Evolutionary conservation across 2,113 vertebrate species (phyloP).

Genomic region (Catharus fuscescens): DNA sequence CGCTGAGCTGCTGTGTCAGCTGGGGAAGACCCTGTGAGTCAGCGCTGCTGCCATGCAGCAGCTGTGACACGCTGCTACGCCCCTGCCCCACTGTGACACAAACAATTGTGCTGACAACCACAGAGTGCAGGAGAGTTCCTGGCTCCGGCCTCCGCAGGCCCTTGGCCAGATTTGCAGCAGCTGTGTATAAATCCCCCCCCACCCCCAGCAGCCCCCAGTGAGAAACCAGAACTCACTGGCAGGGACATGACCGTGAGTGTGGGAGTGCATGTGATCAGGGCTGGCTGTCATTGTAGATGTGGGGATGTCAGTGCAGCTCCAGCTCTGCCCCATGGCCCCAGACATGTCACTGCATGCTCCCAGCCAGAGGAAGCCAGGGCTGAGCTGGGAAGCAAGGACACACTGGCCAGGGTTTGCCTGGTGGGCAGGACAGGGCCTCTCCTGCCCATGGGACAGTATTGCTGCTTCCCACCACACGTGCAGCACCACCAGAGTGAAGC

Average conservation of each 20-base stretch:
- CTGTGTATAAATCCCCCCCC: neutral
- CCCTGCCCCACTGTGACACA: neutral
- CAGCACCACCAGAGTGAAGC: neutral
- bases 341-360: rapidly evolving
- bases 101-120: neutral
- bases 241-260: neutral
- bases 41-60: neutral
- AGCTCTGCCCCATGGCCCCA: neutral
- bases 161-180: neutral
- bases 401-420: neutral
- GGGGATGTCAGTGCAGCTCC: neutral
- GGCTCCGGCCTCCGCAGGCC: rapidly evolving
- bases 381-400: neutral
- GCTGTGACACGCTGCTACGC: neutral
- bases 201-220: rapidly evolving
- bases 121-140: neutral
- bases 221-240: neutral
- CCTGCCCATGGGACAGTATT: rapidly evolving
- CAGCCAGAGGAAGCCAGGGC: neutral
- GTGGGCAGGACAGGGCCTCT: neutral
- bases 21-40: slow-evolving; percentile 39
- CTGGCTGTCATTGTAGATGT: neutral
- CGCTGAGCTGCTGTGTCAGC: neutral
- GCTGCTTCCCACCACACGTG: neutral
- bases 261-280: neutral